A percentile compares a stretch with the other conserved stretches of the same genome.
These are phyloP conservation scores for Aegotheles bennettii DNA, from an alignment of 2,113 vertebrate species.

Conservation along the genomic window DNA sequence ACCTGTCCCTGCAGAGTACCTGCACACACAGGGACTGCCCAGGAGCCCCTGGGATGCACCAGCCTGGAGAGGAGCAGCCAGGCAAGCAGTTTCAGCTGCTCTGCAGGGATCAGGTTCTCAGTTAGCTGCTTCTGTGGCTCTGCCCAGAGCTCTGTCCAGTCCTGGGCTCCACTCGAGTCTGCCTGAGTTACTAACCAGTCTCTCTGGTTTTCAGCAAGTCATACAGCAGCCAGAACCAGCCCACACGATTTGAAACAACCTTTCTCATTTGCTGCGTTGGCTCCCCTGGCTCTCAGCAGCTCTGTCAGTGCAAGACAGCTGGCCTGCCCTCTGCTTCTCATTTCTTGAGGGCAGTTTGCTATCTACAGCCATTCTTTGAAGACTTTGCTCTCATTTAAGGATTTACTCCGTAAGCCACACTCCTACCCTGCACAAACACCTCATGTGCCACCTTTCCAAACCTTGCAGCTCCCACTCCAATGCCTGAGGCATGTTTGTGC, in stretches of 20 bases:
- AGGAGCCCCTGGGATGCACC: not conserved
- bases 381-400: not conserved
- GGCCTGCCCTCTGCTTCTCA: not conserved
- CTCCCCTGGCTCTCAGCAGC: not conserved
- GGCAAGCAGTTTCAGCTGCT: not conserved
- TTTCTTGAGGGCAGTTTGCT: not conserved
- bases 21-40: not conserved
- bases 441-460: not conserved
- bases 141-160: not conserved
- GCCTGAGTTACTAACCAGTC: not conserved
- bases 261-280: not conserved
- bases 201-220: not conserved
- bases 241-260: not conserved
- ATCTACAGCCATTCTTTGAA: not conserved
- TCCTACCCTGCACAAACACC: not conserved
- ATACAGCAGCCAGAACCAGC: not conserved
- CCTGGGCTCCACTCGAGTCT: not conserved
- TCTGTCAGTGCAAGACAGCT: not conserved
- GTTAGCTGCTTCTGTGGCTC: not conserved
- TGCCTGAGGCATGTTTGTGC: not conserved
- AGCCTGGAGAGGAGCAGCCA: not conserved
- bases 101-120: not conserved
- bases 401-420: not conserved
- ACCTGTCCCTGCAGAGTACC: not conserved
- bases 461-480: not conserved